Base-by-base conservation (phyloP, 2,888 invertebrate species). In the Parnassius orleans region DNA sequence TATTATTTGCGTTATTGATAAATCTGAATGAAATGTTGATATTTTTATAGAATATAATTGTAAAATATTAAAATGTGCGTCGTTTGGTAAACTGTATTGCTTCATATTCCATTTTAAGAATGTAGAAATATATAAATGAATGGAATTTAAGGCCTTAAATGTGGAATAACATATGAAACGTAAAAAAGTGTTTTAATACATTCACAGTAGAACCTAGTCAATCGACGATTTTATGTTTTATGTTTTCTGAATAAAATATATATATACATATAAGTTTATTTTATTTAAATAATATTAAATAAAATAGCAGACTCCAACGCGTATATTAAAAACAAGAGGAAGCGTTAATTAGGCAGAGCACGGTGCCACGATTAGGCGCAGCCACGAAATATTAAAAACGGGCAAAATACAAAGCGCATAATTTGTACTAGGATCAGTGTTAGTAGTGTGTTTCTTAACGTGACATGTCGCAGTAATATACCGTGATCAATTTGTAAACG, bases 1-100 rank as follows among this genome's bases (percentile, higher is more conserved):
- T 64, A 65, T 68, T 66, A 33, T 72, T 69, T 69, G 73, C 77
- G 71, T 76, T 72, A 72, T 73, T 68, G 69, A 76, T 73, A 70
- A 74, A 78, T 79, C 73, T 79, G 74, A 79, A 79, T 76, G 47
- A 68, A 67, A 68, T 67, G 72, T 69, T 65, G 64, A 75, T 77
- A 76, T 77, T 79, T 78, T 78, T 77, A 73, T 78, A 76, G 74
- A 71, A 67, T 69, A 69, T 58, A 69, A 59, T 73, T 73, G n/a
- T 47, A 12, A 47, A 53, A 33, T 42, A 51, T 46, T 46, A 14
- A 11, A 53, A 58, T 58, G n/a, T 48, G 41, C 19, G 63, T 63
- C 63, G 50, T 54, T 43, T 54, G 53, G 50, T 43, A 59, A 59
- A 46, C 15, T 50, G n/a, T 41, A 56, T 52, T 47, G n/a, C 2